A percentile compares a stretch with the other conserved stretches of the same genome.
Evolutionary conservation across 2,113 vertebrate species (phyloP).

Genomic region (Pardalotus punctatus): DNA sequence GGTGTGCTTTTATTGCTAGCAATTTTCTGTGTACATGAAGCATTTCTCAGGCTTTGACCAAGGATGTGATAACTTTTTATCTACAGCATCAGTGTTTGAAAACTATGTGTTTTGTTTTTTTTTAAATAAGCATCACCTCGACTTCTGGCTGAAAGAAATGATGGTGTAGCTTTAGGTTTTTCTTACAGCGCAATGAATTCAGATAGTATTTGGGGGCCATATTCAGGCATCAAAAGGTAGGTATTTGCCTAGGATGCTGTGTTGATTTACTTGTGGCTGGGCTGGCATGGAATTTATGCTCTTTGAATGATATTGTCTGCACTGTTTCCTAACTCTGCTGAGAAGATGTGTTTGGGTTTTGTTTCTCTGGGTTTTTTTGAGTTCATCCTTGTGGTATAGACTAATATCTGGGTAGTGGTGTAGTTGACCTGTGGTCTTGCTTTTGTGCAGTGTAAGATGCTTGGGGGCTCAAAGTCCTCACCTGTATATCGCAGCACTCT

Average conservation of each 20-base stretch:
- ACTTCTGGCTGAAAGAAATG: background rate
- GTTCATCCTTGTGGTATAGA: background rate
- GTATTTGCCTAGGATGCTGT: background rate
- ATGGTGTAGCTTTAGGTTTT: background rate
- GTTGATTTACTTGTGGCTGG: background rate
- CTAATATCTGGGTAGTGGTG: background rate
- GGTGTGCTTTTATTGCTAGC: background rate
- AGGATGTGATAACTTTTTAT: background rate
- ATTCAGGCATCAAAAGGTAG: background rate
- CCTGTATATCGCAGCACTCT: background rate
- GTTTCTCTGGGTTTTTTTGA: background rate
- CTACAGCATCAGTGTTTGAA: background rate
- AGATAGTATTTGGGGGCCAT: background rate
- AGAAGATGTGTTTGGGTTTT: background rate
- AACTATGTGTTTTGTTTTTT: background rate
- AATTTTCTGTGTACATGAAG: background rate
- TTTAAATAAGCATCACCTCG: rapidly evolving
- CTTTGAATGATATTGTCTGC: background rate
- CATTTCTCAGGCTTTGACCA: background rate
- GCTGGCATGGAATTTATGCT: background rate
- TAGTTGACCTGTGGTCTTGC: background rate
- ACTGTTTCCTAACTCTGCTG: background rate
- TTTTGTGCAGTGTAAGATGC: background rate
- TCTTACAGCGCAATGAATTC: background rate
- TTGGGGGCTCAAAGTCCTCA: background rate